phyloP scores from a whole-genome alignment of 2,113 vertebrate genomes.

The cat (Felis catus) region DNA sequence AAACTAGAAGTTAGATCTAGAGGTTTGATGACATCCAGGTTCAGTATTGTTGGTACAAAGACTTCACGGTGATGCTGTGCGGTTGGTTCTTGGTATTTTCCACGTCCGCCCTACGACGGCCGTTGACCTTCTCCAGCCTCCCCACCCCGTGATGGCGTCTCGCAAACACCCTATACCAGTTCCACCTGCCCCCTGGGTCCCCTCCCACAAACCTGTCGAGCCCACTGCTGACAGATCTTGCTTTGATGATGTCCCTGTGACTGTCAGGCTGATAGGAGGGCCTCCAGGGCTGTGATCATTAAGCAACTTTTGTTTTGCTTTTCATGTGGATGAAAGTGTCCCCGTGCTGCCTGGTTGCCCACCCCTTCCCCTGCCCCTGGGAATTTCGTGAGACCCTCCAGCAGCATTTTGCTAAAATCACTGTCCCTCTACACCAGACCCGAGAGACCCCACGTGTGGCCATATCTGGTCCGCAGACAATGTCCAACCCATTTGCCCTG shows the following conservation, averaged over 20 bases:
- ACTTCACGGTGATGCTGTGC: not conserved
- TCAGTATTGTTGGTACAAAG: not conserved
- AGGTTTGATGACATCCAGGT: not conserved
- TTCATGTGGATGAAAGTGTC: not conserved
- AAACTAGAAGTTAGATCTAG: not conserved
- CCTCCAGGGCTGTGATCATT: not conserved
- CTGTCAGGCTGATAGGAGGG: not conserved
- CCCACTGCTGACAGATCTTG: not conserved
- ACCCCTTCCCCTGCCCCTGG: not conserved
- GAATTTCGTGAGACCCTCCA: not conserved
- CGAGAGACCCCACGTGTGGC: not conserved
- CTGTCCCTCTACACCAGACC: not conserved
- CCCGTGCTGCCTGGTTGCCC: not conserved
- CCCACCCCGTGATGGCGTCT: rapidly evolving
- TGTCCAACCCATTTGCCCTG: not conserved
- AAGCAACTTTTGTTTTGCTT: not conserved
- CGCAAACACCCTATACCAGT: not conserved
- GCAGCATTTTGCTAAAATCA: not conserved
- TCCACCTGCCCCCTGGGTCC: not conserved
- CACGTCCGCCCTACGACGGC: too few relatives aligned
- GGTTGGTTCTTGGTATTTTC: not conserved
- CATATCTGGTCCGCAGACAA: not conserved
- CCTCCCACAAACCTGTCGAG: not conserved
- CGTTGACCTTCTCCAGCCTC: not conserved
- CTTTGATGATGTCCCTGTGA: not conserved